Evolutionary conservation across 2,888 invertebrate genomes (phyloP).

Genomic region (Ditula angustiorana): DNA sequence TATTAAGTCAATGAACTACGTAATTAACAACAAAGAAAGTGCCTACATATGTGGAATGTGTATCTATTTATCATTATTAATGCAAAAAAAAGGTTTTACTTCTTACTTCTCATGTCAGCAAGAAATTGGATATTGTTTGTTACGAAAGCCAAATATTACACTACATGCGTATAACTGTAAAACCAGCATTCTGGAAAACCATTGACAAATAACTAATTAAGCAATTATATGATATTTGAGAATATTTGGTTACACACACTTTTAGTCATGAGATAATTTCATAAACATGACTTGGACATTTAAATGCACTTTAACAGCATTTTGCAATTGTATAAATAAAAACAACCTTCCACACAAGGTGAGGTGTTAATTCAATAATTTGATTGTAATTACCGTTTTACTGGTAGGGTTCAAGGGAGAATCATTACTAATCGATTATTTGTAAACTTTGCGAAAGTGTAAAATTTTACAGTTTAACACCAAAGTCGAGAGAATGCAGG

Average conservation of each 20-base stretch:
- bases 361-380: neutral
- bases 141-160: slow-evolving; percentile 7
- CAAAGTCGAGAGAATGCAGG: no score
- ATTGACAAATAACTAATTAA: neutral
- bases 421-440: neutral
- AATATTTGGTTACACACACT: slow-evolving; percentile 1
- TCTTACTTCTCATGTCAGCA: neutral
- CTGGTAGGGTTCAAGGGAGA: slow-evolving; percentile 4
- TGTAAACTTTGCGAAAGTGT: neutral
- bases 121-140: slow-evolving; percentile 21
- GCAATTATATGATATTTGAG: slow-evolving; percentile 4
- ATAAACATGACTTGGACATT: neutral
- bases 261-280: slow-evolving; percentile 2
- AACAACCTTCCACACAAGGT: slow-evolving; percentile 3
- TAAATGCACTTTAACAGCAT: neutral
- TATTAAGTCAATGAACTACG: no score
- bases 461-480: no score
- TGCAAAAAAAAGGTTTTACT: neutral
- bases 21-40: no score
- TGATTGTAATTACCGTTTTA: neutral
- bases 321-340: neutral
- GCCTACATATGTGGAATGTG: no score
- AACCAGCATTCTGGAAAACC: neutral
- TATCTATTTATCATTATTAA: neutral
- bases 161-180: neutral